Evolutionary conservation across 2,888 invertebrate genomes (phyloP).

Genomic region (Nasonovia ribisnigri): DNA sequence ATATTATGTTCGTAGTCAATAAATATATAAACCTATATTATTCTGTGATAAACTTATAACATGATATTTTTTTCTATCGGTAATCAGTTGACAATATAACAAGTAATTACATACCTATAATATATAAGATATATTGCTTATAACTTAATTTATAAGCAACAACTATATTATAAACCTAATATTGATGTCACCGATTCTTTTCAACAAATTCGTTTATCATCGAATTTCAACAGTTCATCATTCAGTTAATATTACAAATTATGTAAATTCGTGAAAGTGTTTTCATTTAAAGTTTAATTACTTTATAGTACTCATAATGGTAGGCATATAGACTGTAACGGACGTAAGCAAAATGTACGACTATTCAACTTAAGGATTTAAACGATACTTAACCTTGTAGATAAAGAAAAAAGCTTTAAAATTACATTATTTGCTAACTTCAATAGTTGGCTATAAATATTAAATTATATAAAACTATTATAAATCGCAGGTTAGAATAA

Average conservation of each 20-base stretch:
- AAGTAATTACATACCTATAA: background rate
- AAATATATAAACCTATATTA: background rate
- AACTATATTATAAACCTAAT: background rate
- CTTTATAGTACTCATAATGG: constrained; percentile 9
- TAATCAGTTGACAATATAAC: background rate
- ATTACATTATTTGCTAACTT: constrained; percentile 12
- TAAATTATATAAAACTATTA: constrained; percentile 6
- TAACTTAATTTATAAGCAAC: background rate
- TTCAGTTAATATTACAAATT: constrained; percentile 11
- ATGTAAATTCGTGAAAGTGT: constrained; percentile 11
- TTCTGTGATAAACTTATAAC: background rate
- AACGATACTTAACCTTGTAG: constrained; percentile 42
- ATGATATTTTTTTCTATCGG: background rate
- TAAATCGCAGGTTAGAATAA: constrained; percentile 5
- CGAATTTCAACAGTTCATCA: background rate
- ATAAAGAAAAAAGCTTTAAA: constrained; percentile 34
- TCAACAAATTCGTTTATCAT: background rate
- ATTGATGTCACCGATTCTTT: background rate
- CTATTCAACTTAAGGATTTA: constrained; percentile 13
- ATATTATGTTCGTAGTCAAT: background rate
- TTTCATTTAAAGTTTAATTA: constrained; percentile 13
- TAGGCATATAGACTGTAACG: background rate
- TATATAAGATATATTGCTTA: background rate
- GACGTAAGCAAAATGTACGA: constrained; percentile 17
- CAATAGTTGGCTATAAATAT: background rate